These are phyloP conservation scores for Ceratina japonica DNA, from an alignment of 1,140 invertebrate species.

Conservation along the genomic window DNA sequence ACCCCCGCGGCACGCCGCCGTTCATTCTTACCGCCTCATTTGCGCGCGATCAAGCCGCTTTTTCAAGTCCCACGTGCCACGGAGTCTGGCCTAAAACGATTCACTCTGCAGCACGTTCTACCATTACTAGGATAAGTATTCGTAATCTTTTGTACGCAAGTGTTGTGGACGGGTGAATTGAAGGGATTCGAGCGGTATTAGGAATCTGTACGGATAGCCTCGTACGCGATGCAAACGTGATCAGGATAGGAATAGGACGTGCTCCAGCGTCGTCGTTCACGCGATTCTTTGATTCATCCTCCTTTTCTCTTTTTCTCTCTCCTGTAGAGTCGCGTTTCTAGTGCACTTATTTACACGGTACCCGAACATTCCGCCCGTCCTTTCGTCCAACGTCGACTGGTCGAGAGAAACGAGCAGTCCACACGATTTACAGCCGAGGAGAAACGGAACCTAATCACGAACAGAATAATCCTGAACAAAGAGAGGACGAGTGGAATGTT, in stretches of 20 bases:
- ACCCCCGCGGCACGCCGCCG: constrained; percentile 21
- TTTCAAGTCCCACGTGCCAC: constrained; percentile 26
- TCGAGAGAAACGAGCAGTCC: constrained; percentile 22
- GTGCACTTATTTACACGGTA: constrained; percentile 54
- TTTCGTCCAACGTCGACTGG: constrained; percentile 3
- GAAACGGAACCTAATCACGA: not conserved
- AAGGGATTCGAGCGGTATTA: too few relatives aligned
- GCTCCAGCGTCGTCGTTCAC: constrained; percentile 14
- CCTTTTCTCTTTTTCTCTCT: constrained; percentile 27
- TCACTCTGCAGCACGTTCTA: not conserved
- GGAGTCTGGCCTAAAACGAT: constrained; percentile 7
- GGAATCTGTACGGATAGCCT: not conserved
- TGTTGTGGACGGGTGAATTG: too few relatives aligned
- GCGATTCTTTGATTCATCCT: constrained; percentile 36
- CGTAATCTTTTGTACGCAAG: not conserved
- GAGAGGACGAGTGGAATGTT: constrained; percentile 48
- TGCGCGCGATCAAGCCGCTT: constrained; percentile 13
- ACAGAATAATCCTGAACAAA: constrained; percentile 11
- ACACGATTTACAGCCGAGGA: constrained; percentile 11
- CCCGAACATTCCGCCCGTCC: constrained; percentile 45
- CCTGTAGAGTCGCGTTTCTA: constrained; percentile 20
- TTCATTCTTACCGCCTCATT: not conserved
- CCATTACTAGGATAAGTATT: not conserved
- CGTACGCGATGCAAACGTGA: not conserved
- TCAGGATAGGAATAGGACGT: constrained; percentile 22